Evolutionary conservation across 2,797 vertebrate genomes (phyloP).

Genomic region (Phaenicophaeus curvirostris): DNA sequence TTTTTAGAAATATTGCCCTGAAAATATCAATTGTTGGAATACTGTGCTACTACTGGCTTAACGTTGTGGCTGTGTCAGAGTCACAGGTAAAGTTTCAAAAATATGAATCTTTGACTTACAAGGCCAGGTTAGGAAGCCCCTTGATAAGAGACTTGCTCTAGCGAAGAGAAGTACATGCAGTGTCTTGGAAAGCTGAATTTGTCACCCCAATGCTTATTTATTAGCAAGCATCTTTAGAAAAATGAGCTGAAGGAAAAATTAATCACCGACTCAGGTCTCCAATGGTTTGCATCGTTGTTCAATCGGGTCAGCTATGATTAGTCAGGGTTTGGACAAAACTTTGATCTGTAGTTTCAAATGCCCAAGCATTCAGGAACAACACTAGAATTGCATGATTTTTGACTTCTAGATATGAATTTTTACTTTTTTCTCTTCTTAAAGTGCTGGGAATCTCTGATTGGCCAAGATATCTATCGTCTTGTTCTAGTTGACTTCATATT

Average conservation of each 20-base stretch:
- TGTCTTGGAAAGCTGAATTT: background rate
- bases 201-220: background rate
- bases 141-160: background rate
- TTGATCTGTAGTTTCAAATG: background rate
- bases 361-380: background rate
- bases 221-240: background rate
- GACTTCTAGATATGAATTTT: background rate
- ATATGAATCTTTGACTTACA: background rate
- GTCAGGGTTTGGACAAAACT: background rate
- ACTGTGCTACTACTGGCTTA: constrained; percentile 93
- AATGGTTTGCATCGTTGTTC: background rate
- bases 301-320: background rate
- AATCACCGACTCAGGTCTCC: background rate
- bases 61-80: constrained; percentile 65
- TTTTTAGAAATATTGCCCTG: constrained; percentile 86
- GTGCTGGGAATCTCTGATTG: constrained; percentile 95
- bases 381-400: background rate
- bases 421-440: constrained; percentile 36
- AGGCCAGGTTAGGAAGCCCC: background rate
- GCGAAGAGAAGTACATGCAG: background rate
- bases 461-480: constrained; percentile 92
- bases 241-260: background rate
- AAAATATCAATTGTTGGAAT: constrained; percentile 90
- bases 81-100: constrained; percentile 61
- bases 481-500: constrained; percentile 92